Conservation (phyloP, 2,888 invertebrate species). For the Amorpha juglandis region DNA sequence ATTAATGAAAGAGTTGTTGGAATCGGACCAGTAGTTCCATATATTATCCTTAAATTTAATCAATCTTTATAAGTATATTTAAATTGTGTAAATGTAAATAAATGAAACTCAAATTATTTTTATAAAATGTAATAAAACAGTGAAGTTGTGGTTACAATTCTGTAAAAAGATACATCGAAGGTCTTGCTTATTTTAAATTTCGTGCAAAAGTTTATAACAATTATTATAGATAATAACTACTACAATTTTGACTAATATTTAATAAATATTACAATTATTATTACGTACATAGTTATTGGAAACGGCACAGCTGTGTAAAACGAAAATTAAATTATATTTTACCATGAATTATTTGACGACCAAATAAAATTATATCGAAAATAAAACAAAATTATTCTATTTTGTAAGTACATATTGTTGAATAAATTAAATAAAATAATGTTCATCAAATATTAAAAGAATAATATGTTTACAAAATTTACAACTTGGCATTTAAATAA, state of each 20-base stretch:
- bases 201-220: conserved; percentile 26
- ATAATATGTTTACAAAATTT: conserved; percentile 5
- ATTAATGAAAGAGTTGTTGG: too few species aligned
- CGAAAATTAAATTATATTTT: not conserved
- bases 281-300: not conserved
- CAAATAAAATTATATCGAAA: not conserved
- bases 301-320: conserved; percentile 23
- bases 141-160: conserved; percentile 68
- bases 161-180: conserved; percentile 32
- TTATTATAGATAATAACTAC: conserved; percentile 24
- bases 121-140: conserved; percentile 82
- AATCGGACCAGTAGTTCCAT: too few species aligned
- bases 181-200: conserved; percentile 26
- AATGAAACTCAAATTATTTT: conserved; percentile 46
- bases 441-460: not conserved
- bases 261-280: not conserved
- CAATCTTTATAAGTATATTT: too few species aligned
- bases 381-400: not conserved
- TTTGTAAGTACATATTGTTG: conserved; percentile 12
- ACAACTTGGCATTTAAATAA: not conserved
- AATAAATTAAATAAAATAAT: conserved; percentile 15
- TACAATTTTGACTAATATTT: conserved; percentile 12
- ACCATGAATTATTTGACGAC: not conserved
- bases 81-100: conserved; percentile 5
- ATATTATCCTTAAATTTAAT: too few species aligned